Evolutionary conservation across 2,797 vertebrate genomes (phyloP), one percentile per base, ranked within the genome.

Genomic region (Bovichtus variegatus): DNA sequence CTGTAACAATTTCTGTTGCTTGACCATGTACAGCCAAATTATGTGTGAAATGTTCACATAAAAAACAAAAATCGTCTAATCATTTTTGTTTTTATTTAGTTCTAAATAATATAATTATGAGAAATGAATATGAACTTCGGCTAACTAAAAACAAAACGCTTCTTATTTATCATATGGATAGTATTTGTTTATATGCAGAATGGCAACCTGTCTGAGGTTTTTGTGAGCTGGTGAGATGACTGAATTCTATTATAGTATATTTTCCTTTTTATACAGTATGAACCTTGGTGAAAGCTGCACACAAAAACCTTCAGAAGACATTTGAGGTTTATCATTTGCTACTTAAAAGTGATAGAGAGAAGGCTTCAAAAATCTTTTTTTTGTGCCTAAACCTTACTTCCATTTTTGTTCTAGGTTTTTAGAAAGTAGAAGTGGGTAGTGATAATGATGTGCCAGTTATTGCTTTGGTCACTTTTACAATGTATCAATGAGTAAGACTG

Each of bases 41-140:
- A 43, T 55, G 7, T 19, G 27, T 41, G 25, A n/a, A n/a, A n/a
- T n/a, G n/a, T n/a, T n/a, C n/a, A n/a, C n/a, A n/a, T n/a, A n/a
- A n/a, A n/a, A n/a, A n/a, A n/a, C n/a, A n/a, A n/a, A n/a, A n/a
- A n/a, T n/a, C n/a, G n/a, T n/a, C n/a, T n/a, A n/a, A n/a, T n/a
- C n/a, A n/a, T n/a, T n/a, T n/a, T n/a, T n/a, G n/a, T n/a, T n/a
- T n/a, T n/a, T n/a, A n/a, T n/a, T n/a, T n/a, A n/a, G n/a, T n/a
- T 47, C n/a, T 16, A 23, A 49, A 49, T 63, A 18, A 21, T 36
- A 4, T 54, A 16, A 40, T 27, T 6, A 51, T 53, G 6, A n/a
- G 36, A 8, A 6, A 21, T 15, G 0, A 1, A 13, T 2, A 9
- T 46, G 6, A 25, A 11, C 3, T 1, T 27, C 0, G 11, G 2